A percentile compares a stretch with the other conserved stretches of the same genome.
Conservation (phyloP, 2,113 vertebrate genomes). For the Odocoileus hemionus region DNA sequence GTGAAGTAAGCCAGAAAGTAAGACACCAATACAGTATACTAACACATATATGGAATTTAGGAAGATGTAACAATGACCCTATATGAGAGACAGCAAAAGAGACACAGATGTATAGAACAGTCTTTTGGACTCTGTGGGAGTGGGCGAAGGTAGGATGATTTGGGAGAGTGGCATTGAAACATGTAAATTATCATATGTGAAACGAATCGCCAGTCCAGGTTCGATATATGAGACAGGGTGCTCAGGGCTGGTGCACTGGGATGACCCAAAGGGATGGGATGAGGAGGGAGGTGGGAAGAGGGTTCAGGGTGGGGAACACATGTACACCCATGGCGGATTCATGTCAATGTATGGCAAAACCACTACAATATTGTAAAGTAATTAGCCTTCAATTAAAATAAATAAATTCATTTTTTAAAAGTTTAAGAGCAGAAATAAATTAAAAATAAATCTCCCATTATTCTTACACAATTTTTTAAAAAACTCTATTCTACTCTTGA, state of each 20-base stretch:
- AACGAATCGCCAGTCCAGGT: rapidly evolving
- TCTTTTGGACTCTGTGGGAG: neutral
- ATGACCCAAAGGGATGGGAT: neutral
- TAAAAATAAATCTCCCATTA: neutral
- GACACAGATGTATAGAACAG: neutral
- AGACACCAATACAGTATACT: neutral
- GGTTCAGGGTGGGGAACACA: neutral
- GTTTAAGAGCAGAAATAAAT: neutral
- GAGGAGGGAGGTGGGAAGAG: neutral
- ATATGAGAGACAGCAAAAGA: neutral
- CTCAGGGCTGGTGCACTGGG: neutral
- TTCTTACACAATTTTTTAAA: neutral
- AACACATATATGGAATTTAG: neutral
- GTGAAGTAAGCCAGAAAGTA: neutral
- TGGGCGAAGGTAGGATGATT: neutral
- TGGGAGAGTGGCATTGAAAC: neutral
- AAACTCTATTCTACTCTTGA: neutral
- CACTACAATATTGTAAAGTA: neutral
- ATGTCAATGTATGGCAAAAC: neutral
- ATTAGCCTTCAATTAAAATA: neutral
- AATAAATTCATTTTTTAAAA: neutral
- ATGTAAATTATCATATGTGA: neutral
- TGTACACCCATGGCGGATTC: rapidly evolving
- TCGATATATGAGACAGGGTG: neutral
- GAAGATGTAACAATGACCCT: neutral